phyloP scores from a whole-genome alignment of 2,113 vertebrate genomes.

The Micronisus gabar region DNA sequence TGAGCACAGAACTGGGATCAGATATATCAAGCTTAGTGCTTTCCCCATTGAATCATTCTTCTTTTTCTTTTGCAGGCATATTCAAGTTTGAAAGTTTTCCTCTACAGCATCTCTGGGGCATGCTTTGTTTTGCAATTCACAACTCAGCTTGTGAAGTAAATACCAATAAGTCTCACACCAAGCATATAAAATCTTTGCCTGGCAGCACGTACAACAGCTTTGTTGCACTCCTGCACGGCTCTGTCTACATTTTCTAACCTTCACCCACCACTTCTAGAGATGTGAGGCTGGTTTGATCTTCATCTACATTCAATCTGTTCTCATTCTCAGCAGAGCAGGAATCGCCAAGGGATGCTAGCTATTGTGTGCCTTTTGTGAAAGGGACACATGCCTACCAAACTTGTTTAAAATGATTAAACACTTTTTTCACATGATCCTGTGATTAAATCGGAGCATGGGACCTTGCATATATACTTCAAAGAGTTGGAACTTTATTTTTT shows the following conservation, averaged over 20 bases:
- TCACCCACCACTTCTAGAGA: not conserved
- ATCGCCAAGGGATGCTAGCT: not conserved
- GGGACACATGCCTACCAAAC: not conserved
- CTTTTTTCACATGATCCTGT: not conserved
- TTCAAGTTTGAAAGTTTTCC: constrained; percentile 17
- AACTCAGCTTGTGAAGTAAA: constrained; percentile 37
- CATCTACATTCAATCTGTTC: not conserved
- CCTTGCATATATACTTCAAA: not conserved
- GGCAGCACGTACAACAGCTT: constrained; percentile 3
- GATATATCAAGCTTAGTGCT: not conserved
- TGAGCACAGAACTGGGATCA: not conserved
- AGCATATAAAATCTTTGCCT: constrained; percentile 11
- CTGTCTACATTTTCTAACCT: constrained; percentile 19
- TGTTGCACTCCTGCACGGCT: not conserved
- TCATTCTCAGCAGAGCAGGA: not conserved
- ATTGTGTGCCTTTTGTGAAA: not conserved
- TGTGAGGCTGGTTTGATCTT: constrained; percentile 26
- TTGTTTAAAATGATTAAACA: not conserved
- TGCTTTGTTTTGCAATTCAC: constrained; percentile 49
- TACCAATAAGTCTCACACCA: not conserved
- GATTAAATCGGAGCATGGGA: not conserved
- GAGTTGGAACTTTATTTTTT: not conserved
- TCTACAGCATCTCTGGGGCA: not conserved
- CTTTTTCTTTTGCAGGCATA: not conserved
- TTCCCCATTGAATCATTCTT: not conserved